Evolutionary conservation across 1,140 invertebrate species (phyloP), one percentile per base, ranked within the genome.

Genomic region (Lasioglossum albipes): DNA sequence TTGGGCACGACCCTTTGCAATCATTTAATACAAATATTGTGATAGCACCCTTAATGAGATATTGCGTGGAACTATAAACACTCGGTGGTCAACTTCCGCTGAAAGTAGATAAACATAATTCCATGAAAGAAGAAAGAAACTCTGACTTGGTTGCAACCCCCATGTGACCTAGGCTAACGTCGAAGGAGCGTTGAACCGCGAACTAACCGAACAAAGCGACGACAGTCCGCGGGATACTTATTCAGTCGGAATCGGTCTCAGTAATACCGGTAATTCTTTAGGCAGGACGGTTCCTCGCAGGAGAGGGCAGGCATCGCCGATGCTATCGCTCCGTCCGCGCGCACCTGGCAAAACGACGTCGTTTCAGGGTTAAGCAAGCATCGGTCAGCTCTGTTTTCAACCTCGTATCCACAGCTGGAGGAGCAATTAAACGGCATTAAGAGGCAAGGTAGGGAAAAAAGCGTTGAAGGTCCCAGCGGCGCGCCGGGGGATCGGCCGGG

Each of bases 401-500:
- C 84, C 64, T 81, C 67, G 57, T 71, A 68, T 86, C 81, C 78
- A 83, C 84, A 86, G 81, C 84, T 83, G 81, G 77, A 79, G 73
- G 75, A 84, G 85, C 78, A 85, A 82, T 87, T 77, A 84, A 82
- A 84, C 62, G 79, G 74, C 86, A 84, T 84, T 81, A 84, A 67
- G 77, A 71, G 73, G 68, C 54, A 41, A 16, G 45, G 64, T 31
- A 69, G 67, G 81, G 64, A 61, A 72, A 77, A 86, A 80, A 86
- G 84, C 84, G 85, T 88, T 85, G 87, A 73, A 87, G 87, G 87
- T 89, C 82, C 45, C 13, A 12, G 45, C 79, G 81, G 71, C 82
- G 45, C 79, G 81, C 68, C 82, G 82, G 85, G 89, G 78, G 87
- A 90, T 89, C 83, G 84, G 64, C 72, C 49, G 77, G 45, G 45